These are phyloP conservation scores for Gasterosteus aculeatus DNA, from an alignment of 2,113 vertebrate genomes.

Conservation along the genomic window DNA sequence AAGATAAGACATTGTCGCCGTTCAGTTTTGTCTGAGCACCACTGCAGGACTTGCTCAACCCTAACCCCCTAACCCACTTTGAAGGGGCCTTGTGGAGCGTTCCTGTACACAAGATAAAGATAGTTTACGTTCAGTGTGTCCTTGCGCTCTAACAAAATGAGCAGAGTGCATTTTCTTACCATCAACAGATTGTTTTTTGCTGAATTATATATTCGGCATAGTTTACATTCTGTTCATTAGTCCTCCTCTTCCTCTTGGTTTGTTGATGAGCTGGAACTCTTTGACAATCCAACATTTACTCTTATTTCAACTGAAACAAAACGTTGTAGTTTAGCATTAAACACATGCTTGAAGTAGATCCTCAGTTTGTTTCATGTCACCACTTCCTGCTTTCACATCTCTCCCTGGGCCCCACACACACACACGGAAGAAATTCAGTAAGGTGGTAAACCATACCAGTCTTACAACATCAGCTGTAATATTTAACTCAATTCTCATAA, in stretches of 20 bases:
- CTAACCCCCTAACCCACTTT: too few relatives aligned
- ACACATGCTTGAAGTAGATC: too few relatives aligned
- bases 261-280: too few relatives aligned
- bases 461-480: neutral
- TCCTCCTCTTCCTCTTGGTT: too few relatives aligned
- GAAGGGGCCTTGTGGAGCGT: neutral
- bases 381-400: neutral
- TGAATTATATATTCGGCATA: neutral
- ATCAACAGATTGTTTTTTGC: neutral
- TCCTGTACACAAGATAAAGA: neutral
- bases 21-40: neutral
- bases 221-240: neutral
- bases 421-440: too few relatives aligned
- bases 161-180: neutral
- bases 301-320: too few relatives aligned
- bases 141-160: neutral
- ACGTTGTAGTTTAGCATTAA: too few relatives aligned
- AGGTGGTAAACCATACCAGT: too few relatives aligned
- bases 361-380: neutral
- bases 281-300: too few relatives aligned
- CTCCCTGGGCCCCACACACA: neutral
- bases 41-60: neutral
- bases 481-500: neutral
- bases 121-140: neutral
- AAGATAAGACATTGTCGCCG: neutral